Base-by-base conservation (phyloP, 2,888 invertebrate species). In the Taenaris catops region DNA sequence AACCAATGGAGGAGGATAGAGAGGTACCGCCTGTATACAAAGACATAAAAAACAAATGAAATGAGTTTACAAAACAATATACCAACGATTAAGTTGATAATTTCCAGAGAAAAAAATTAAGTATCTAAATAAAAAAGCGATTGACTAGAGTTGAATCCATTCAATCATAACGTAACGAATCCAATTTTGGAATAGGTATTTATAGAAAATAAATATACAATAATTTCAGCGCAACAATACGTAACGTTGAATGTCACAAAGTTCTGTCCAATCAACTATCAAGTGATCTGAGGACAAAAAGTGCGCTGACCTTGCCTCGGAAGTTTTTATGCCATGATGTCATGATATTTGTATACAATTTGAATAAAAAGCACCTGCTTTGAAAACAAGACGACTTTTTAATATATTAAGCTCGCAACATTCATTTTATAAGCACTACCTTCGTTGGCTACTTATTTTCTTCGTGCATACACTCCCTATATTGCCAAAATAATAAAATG, bases 291-390 rank as follows among this genome's bases (percentile, higher is more conserved):
- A 18, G 10, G 11, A 8, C 33, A 42, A 35, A 37, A 34, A 38
- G 34, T 33, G 27, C 33, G 27, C 21, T 26, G 32, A 27, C 38
- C 34, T 39, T 31, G 24, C 9, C 9, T 14, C 23, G 4, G 18
- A n/a, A 37, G 34, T 43, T 43, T 36, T 34, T 40, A 28, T 16
- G 19, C 24, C 16, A 16, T 43, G 43, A 43, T 34, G 40, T 43
- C 43, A 43, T 27, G 18, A 27, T 34, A 27, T 24, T 31, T 24
- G 31, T 34, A 27, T 25, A 28, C 25, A 24, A 16, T 24, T 32
- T 32, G 8, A 29, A 35, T 18, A 39, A 36, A 29, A 29, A 29
- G 8, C 33, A 31, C 33, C 21, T 29, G 33, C 21, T 12, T 29
- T 10, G 8, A 6, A 21, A 24, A 14, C n/a, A 20, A 12, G 20